Conservation (phyloP, 35 echinoderm and acorn worm species). For the Ptychodera flava region DNA sequence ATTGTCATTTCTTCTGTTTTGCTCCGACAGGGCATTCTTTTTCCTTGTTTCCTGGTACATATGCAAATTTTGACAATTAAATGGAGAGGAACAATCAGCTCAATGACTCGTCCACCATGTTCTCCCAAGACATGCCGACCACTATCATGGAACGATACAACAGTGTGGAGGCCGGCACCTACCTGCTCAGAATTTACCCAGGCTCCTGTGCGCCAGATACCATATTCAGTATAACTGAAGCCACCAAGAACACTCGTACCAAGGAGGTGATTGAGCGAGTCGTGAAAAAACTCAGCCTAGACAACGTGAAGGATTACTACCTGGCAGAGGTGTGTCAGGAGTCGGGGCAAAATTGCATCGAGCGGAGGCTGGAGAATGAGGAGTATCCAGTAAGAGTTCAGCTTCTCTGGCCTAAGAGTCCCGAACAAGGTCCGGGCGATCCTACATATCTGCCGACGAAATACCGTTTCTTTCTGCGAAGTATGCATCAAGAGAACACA, state of each 20-base stretch:
- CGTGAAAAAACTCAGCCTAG: constrained; percentile 50
- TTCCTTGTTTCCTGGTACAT: too few species aligned
- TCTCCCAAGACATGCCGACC: too few species aligned
- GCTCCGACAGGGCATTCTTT: too few species aligned
- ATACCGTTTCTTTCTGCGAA: constrained; percentile 76
- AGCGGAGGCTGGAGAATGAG: constrained; percentile 42
- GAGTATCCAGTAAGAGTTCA: constrained; percentile 89
- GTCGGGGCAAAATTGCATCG: constrained; percentile 67
- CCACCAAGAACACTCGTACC: constrained; percentile 77
- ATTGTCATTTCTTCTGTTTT: too few species aligned
- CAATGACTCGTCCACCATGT: too few species aligned
- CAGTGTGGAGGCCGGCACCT: constrained; percentile 57
- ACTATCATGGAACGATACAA: background rate
- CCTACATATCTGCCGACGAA: constrained; percentile 57
- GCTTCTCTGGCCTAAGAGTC: constrained; percentile 81
- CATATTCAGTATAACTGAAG: constrained; percentile 59
- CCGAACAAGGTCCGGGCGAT: constrained; percentile 33
- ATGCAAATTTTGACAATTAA: too few species aligned
- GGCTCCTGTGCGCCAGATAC: constrained; percentile 46
- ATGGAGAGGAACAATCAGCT: too few species aligned
- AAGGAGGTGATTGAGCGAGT: constrained; percentile 38
- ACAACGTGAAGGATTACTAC: constrained; percentile 51
- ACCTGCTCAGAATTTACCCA: constrained; percentile 82
- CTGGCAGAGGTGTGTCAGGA: constrained; percentile 73
- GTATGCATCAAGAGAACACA: constrained; percentile 46